Base-by-base conservation (phyloP, 2,888 invertebrate species). In the Hermodice carunculata region DNA sequence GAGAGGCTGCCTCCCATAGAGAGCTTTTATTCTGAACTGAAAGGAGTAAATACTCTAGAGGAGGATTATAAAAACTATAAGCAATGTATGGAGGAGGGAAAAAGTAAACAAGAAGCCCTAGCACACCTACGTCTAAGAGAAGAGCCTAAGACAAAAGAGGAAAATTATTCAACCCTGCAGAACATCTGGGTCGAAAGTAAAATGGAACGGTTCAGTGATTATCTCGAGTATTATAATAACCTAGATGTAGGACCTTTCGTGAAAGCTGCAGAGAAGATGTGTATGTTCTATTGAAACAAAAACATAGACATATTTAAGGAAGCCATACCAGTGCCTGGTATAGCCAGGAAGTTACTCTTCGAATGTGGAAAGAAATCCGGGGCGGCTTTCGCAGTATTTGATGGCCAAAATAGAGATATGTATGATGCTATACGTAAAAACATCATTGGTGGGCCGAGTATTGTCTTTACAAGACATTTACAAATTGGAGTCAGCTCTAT, bases 381-480 rank as follows among this genome's bases (percentile, higher is more conserved):
- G n/a, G n/a, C 17, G 42, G 4, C 22, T 19, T 49, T 49, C 32
- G 49, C 49, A n/a, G 32, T 29, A n/a, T 49, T 49, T 28, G 29
- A 4, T 11, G 4, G 14, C 2, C n/a, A 57, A 26, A 11, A 57
- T 22, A 42, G 19, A 14, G 57, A 57, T 29, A 28, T 57, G n/a
- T n/a, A n/a, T n/a, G n/a, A n/a, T n/a, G n/a, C n/a, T n/a, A n/a
- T n/a, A n/a, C n/a, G n/a, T n/a, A n/a, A n/a, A n/a, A n/a, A n/a
- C n/a, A n/a, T n/a, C n/a, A n/a, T 51, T 19, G 57, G 57, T 5
- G 57, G 57, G 3, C 57, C 57, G 1, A 43, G 43, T n/a, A 57
- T 57, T 11, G 14, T 57, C 11, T 43, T 29, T 29, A 32, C 40
- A 17, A 4, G 57, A 19, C 42, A 57, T 24, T 28, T 28, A 6